Conservation (phyloP, 2,797 vertebrate genomes). For the Dipus sagitta region DNA sequence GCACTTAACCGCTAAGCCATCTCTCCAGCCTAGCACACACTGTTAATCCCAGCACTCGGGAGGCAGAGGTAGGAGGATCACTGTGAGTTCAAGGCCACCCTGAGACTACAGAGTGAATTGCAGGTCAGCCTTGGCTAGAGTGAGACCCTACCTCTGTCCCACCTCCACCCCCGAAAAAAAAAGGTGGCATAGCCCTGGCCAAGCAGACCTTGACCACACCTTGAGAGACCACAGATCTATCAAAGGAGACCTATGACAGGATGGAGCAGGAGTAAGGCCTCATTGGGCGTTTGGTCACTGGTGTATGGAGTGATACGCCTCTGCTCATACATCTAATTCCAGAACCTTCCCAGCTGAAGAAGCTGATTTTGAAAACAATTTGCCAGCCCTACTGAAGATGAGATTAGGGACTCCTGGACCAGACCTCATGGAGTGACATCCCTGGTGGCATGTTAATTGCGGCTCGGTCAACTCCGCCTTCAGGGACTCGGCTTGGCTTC, state of each 20-base stretch:
- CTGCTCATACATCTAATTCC: background rate
- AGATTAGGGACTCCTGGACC: background rate
- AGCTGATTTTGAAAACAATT: constrained; percentile 23
- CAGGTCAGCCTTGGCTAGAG: too few species aligned
- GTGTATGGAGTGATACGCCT: background rate
- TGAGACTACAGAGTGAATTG: too few species aligned
- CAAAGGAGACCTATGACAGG: background rate
- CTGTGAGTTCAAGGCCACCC: too few species aligned
- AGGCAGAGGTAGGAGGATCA: too few species aligned
- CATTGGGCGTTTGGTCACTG: background rate
- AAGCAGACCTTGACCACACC: background rate
- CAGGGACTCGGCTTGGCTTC: constrained; percentile 54
- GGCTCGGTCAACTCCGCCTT: background rate
- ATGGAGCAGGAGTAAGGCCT: background rate
- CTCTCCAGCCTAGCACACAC: too few species aligned
- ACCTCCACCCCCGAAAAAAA: too few species aligned
- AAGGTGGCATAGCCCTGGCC: background rate
- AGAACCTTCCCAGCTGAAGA: background rate
- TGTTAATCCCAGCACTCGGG: too few species aligned
- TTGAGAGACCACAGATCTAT: background rate
- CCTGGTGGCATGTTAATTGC: background rate
- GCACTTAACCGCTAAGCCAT: too few species aligned
- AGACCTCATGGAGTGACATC: background rate
- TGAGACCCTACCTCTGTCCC: too few species aligned
- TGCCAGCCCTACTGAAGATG: background rate